These are phyloP conservation scores for Coluber constrictor DNA, from an alignment of 2,797 vertebrate species.

Conservation along the genomic window DNA sequence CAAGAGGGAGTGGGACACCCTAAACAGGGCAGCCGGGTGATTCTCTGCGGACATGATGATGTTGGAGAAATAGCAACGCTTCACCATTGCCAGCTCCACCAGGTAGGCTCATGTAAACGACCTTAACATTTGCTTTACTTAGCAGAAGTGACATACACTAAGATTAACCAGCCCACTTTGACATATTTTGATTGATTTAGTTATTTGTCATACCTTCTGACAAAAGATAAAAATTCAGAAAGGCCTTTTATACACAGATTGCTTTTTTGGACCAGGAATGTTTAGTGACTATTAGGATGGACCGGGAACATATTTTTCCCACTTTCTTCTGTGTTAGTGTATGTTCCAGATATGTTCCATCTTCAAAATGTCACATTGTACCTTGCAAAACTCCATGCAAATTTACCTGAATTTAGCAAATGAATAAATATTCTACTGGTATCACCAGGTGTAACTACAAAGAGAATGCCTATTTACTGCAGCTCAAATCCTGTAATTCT, in stretches of 20 bases:
- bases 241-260: not conserved
- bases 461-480: conserved; percentile 4
- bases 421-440: not conserved
- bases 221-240: not conserved
- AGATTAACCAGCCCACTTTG: not conserved
- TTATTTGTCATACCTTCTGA: not conserved
- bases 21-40: too few species aligned
- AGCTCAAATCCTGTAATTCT: conserved; percentile 18
- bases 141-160: not conserved
- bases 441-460: conserved; percentile 3
- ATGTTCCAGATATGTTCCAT: not conserved
- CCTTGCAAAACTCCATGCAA: not conserved
- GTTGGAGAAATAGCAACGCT: too few species aligned
- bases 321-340: not conserved
- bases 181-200: not conserved
- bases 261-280: not conserved
- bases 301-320: not conserved
- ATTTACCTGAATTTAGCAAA: not conserved
- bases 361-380: not conserved
- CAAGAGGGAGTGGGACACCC: too few species aligned
- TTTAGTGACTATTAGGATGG: not conserved
- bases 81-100: too few species aligned
- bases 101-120: too few species aligned
- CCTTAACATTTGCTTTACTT: not conserved
- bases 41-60: too few species aligned